Percentiles rank a stretch among this genome's conserved stretches.
These are phyloP conservation scores for Denticeps clupeoides DNA, from an alignment of 2,797 vertebrate genomes.

Conservation along the genomic window DNA sequence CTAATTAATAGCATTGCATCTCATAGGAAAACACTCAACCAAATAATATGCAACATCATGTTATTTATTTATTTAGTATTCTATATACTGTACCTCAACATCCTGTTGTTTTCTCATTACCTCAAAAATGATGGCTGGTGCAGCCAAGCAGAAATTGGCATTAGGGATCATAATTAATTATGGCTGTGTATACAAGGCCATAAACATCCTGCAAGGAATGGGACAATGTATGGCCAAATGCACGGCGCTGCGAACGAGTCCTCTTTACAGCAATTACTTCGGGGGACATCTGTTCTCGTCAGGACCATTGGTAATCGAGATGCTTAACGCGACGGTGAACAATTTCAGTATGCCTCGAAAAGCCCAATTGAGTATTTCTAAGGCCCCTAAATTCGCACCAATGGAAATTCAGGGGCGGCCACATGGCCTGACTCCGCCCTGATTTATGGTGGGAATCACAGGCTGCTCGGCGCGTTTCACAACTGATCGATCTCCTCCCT, in stretches of 20 bases:
- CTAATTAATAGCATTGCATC: too few species aligned
- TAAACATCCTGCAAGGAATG: conserved; percentile 9
- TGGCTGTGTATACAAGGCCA: conserved; percentile 10
- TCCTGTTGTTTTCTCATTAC: too few species aligned
- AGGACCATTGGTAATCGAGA: too few species aligned
- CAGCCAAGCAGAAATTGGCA: conserved; percentile 13
- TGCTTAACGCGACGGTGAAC: too few species aligned
- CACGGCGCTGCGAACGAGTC: conserved; percentile 4
- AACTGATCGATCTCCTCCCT: conserved; percentile 48
- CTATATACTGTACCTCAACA: too few species aligned
- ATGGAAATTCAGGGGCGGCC: too few species aligned
- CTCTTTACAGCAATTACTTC: conserved; percentile 9
- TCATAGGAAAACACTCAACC: background rate
- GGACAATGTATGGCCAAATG: conserved; percentile 7
- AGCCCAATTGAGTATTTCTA: too few species aligned
- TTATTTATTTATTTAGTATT: too few species aligned
- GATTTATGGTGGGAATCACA: too few species aligned
- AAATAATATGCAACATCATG: conserved; percentile 3
- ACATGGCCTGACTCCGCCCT: too few species aligned
- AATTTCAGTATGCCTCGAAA: too few species aligned
- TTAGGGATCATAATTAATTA: conserved; percentile 17
- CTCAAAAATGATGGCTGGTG: conserved; percentile 10
- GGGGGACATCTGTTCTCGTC: conserved; percentile 10
- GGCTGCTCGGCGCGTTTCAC: conserved; percentile 22
- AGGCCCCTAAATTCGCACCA: too few species aligned